A percentile compares a stretch with the other conserved stretches of the same genome.
These are phyloP conservation scores for Astur gentilis DNA, from an alignment of 2,113 vertebrate genomes.

Conservation along the genomic window DNA sequence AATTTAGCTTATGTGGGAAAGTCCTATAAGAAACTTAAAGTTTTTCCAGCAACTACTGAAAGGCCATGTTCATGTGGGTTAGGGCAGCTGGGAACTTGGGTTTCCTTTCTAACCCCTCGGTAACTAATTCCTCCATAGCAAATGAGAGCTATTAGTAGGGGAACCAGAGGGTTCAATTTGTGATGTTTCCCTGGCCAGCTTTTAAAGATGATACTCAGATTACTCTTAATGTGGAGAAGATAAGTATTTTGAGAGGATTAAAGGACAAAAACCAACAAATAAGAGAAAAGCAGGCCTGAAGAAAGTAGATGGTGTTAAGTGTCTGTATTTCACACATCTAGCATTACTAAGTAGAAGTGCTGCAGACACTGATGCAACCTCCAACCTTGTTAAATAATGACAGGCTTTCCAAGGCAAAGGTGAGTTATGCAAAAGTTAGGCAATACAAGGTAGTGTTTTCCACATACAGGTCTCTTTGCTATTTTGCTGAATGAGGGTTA, in stretches of 20 bases:
- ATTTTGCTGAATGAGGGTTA: not conserved
- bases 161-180: not conserved
- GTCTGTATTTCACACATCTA: not conserved
- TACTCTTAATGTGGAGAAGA: not conserved
- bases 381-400: not conserved
- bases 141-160: not conserved
- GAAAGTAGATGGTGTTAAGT: not conserved
- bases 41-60: not conserved
- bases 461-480: accelerated
- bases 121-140: not conserved
- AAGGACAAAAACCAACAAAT: not conserved
- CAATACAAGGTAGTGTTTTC: not conserved
- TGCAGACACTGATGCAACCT: not conserved
- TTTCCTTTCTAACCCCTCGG: not conserved
- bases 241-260: not conserved
- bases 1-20: not conserved
- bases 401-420: not conserved
- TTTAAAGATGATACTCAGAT: not conserved
- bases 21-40: not conserved
- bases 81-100: not conserved
- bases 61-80: not conserved
- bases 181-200: not conserved
- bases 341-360: not conserved
- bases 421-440: not conserved
- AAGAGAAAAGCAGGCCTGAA: not conserved